Conservation (phyloP, 2,113 vertebrate genomes). For the Propithecus coquereli region DNA sequence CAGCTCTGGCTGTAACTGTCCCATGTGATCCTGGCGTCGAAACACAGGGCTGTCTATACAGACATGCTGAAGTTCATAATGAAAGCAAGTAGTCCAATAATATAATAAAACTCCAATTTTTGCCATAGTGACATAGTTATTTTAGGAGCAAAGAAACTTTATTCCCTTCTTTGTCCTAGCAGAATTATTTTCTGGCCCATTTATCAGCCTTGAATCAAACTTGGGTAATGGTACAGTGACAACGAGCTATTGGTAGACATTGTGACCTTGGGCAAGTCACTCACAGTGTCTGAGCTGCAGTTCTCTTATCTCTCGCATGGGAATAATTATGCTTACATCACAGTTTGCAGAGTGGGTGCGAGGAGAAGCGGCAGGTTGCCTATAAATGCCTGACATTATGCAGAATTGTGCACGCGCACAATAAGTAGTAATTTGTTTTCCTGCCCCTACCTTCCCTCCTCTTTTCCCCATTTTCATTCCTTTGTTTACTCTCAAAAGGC, state of each 20-base stretch:
- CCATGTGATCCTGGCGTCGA: background rate
- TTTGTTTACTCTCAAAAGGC: background rate
- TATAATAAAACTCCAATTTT: background rate
- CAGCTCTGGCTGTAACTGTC: background rate
- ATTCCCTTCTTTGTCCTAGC: background rate
- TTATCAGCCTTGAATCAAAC: background rate
- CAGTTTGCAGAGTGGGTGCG: background rate
- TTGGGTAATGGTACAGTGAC: background rate
- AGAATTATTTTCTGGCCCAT: background rate
- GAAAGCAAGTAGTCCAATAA: background rate
- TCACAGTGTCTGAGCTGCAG: background rate
- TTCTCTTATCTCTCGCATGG: background rate
- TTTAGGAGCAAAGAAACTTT: background rate
- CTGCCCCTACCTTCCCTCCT: accelerated
- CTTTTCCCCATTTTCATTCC: background rate
- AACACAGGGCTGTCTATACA: background rate
- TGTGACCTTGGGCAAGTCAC: background rate
- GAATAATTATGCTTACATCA: too few species aligned
- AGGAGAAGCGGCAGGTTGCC: background rate
- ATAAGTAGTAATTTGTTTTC: background rate
- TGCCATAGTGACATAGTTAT: background rate
- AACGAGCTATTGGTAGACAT: background rate
- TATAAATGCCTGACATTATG: background rate
- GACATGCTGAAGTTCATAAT: background rate
- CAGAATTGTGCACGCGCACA: too few species aligned